Percentiles rank a stretch among this genome's conserved stretches.
Evolutionary conservation across 2,797 vertebrate species (phyloP).

Genomic region (Galaxias olidus): DNA sequence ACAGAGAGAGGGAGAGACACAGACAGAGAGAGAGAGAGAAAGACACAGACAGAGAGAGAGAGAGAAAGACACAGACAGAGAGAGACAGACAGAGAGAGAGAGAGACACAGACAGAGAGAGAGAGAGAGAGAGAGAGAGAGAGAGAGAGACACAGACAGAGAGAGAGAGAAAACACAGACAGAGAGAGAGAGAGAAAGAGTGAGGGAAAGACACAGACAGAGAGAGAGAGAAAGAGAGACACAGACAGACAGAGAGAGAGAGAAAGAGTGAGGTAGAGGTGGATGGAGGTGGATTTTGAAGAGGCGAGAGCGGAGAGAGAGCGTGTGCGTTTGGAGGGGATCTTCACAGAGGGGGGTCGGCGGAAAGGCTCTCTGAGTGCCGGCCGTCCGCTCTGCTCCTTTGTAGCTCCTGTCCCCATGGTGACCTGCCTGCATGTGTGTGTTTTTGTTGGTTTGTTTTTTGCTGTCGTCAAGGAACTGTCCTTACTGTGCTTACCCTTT

Average conservation of each 20-base stretch:
- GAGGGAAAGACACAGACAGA: conserved; percentile 14
- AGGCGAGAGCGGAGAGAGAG: conserved; percentile 46
- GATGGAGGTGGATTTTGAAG: conserved; percentile 32
- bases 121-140: conserved; percentile 4
- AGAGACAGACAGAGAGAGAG: neutral
- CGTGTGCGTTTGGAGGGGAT: no score
- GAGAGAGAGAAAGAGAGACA: neutral
- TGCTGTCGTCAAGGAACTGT: neutral
- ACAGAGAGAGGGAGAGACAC: neutral
- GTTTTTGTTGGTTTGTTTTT: neutral
- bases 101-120: neutral
- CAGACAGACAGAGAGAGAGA: neutral
- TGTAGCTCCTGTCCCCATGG: neutral
- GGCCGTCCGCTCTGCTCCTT: conserved; percentile 39
- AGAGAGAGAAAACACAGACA: neutral
- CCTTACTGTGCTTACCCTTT: no score
- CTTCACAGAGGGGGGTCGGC: conserved; percentile 32
- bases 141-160: neutral
- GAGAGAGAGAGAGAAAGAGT: neutral
- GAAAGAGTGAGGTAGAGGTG: conserved; percentile 13
- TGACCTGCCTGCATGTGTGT: neutral
- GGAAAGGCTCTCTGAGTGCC: conserved; percentile 25
- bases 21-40: conserved; percentile 9
- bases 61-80: conserved; percentile 15
- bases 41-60: no score